Conservation (phyloP, 2,113 vertebrate genomes). For the Himantopus leucocephalus region DNA sequence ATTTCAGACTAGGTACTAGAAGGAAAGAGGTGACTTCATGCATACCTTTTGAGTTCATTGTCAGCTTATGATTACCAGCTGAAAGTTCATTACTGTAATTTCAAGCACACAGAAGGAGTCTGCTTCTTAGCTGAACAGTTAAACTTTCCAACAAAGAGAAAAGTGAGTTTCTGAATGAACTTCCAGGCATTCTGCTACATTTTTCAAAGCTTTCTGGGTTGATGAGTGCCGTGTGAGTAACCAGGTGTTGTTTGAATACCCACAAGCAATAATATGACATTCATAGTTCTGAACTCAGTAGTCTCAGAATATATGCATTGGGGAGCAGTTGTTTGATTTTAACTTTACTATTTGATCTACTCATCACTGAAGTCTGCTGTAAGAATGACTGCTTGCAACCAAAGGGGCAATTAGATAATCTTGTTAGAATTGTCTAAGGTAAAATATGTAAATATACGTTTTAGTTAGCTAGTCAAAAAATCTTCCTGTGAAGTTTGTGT, state of each 20-base stretch:
- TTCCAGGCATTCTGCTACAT: background rate
- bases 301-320: background rate
- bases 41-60: background rate
- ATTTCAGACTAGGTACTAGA: background rate
- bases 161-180: background rate
- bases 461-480: background rate
- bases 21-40: background rate
- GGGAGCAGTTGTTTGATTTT: background rate
- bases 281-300: background rate
- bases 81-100: background rate
- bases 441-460: background rate
- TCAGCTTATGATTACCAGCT: background rate
- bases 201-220: background rate
- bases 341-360: background rate
- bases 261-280: rapidly evolving
- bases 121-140: background rate
- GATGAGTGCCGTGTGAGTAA: background rate
- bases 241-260: background rate
- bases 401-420: background rate
- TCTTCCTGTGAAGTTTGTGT: background rate
- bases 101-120: background rate
- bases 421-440: background rate
- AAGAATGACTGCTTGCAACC: background rate
- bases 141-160: background rate
- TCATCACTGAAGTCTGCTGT: background rate